A percentile compares a stretch with the other conserved stretches of the same genome.
These are phyloP conservation scores for Sterna hirundo DNA, from an alignment of 2,113 vertebrate genomes.

Conservation along the genomic window DNA sequence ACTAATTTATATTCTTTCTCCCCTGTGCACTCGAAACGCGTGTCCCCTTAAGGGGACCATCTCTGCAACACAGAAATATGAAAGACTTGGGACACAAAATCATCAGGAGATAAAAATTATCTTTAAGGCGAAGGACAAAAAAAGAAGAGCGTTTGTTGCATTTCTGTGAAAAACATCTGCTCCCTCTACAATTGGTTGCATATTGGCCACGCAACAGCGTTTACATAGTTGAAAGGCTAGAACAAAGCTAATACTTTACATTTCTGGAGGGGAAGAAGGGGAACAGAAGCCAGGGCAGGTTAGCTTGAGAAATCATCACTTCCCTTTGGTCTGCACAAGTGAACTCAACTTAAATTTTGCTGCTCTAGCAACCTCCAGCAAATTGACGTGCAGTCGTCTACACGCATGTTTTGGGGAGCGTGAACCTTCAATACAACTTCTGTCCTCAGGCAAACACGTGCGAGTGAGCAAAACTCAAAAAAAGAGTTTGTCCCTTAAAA, in stretches of 20 bases:
- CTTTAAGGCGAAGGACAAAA: background rate
- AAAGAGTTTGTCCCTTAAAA: background rate
- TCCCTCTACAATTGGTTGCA: background rate
- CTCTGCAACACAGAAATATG: background rate
- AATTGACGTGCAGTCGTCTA: accelerated
- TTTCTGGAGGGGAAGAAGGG: background rate
- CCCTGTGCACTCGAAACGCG: accelerated
- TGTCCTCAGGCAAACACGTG: accelerated
- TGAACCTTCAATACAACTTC: background rate
- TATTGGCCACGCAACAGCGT: background rate
- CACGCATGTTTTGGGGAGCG: background rate
- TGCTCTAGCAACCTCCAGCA: background rate
- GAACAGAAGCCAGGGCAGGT: background rate
- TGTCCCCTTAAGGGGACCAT: background rate
- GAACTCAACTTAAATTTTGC: background rate
- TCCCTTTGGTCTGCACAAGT: background rate
- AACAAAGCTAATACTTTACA: background rate
- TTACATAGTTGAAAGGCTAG: background rate
- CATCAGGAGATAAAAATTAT: background rate
- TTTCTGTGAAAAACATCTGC: background rate
- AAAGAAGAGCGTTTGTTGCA: background rate
- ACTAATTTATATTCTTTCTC: background rate
- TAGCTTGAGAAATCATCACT: background rate
- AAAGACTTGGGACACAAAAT: background rate
- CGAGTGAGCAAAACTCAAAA: background rate